phyloP scores from a whole-genome alignment of 1,140 invertebrate genomes.

The Drosophila yakuba region DNA sequence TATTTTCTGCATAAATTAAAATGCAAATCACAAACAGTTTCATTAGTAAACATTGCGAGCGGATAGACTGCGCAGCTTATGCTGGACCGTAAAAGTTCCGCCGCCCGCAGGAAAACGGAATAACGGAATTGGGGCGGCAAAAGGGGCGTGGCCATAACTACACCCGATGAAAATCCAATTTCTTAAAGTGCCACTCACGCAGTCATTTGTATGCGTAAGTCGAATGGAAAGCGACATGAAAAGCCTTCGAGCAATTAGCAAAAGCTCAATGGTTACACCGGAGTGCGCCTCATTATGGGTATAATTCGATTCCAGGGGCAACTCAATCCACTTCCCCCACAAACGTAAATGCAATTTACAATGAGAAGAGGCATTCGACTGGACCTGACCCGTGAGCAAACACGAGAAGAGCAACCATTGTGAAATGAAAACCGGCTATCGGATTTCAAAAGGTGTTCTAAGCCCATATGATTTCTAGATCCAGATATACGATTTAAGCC shows the following conservation, averaged over 20 bases:
- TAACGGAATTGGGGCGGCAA: not conserved
- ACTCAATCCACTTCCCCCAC: not conserved
- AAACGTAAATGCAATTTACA: conserved; percentile 5
- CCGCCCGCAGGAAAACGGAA: not conserved
- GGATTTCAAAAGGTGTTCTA: too few relatives aligned
- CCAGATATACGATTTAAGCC: too few relatives aligned
- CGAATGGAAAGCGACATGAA: conserved; percentile 34
- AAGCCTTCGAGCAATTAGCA: conserved; percentile 53
- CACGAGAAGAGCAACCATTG: not conserved
- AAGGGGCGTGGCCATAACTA: conserved; percentile 43
- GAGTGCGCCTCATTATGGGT: conserved; percentile 33
- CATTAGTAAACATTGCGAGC: conserved; percentile 81
- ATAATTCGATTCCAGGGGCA: conserved; percentile 26
- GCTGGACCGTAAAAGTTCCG: conserved; percentile 62
- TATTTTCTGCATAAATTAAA: conserved; percentile 81
- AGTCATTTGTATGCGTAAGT: conserved; percentile 40
- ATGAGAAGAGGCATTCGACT: not conserved
- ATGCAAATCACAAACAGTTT: conserved; percentile 82
- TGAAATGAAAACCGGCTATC: not conserved
- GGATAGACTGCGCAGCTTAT: conserved; percentile 75
- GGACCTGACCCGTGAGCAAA: not conserved
- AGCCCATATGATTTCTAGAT: too few relatives aligned
- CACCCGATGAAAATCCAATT: conserved; percentile 58
- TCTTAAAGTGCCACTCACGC: conserved; percentile 49
- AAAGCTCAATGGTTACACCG: conserved; percentile 7